Percentiles rank a stretch among this genome's conserved stretches.
phyloP scores from a whole-genome alignment of 2,113 vertebrate species.

The Thamnaconus septentrionalis region DNA sequence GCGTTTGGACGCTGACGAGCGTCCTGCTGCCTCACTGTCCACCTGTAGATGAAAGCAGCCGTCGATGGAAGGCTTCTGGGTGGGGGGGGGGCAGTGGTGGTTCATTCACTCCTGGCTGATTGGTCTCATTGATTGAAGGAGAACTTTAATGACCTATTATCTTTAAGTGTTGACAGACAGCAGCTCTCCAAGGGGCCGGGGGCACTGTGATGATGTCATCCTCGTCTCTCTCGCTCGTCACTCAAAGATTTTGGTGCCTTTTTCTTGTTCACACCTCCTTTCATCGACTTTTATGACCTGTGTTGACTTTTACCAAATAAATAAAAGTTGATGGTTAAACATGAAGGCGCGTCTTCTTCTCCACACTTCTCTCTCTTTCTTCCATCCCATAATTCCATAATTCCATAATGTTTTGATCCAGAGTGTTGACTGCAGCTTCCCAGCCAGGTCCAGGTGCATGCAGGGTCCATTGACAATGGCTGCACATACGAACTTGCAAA shows the following conservation, averaged over 20 bases:
- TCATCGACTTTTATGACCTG: slow-evolving; percentile 18
- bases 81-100: slow-evolving; percentile 58
- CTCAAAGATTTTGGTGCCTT: slow-evolving; percentile 23
- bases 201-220: too few relatives aligned
- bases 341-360: slow-evolving; percentile 11
- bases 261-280: slow-evolving; percentile 3
- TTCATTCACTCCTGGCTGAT: slow-evolving; percentile 67
- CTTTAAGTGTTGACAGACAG: slow-evolving; percentile 71
- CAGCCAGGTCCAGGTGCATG: too few relatives aligned
- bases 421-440: too few relatives aligned
- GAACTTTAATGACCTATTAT: slow-evolving; percentile 78
- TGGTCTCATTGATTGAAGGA: slow-evolving; percentile 73
- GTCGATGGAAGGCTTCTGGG: slow-evolving; percentile 55
- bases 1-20: slow-evolving; percentile 26
- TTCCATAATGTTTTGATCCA: too few relatives aligned
- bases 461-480: too few relatives aligned
- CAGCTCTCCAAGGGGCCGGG: slow-evolving; percentile 45
- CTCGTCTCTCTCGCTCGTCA: slow-evolving; percentile 32
- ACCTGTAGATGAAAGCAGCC: slow-evolving; percentile 48
- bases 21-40: slow-evolving; percentile 22
- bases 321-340: slow-evolving; percentile 48
- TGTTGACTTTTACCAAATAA: slow-evolving; percentile 51
- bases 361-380: too few relatives aligned
- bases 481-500: too few relatives aligned
- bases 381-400: too few relatives aligned